Evolutionary conservation across 1,140 invertebrate species (phyloP).

Genomic region (Meloidogyne floridensis): DNA sequence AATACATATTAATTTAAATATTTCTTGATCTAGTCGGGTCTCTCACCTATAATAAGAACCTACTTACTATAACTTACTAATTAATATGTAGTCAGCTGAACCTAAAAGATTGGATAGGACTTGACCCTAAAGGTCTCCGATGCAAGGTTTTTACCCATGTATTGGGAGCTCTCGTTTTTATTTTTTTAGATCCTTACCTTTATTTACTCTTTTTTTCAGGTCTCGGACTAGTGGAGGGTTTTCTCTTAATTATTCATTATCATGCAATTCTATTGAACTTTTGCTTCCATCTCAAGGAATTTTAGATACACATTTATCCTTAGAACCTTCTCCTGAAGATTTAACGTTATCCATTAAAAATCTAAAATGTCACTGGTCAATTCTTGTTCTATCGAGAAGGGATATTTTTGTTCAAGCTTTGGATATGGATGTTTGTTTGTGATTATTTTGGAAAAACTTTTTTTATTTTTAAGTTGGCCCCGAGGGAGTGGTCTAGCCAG

Average conservation of each 20-base stretch:
- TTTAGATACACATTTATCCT: constrained; percentile 48
- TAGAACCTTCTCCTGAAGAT: constrained; percentile 38
- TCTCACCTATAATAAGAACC: no score
- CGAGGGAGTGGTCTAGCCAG: constrained; percentile 17
- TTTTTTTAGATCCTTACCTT: neutral
- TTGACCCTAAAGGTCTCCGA: no score
- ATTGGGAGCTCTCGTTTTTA: no score
- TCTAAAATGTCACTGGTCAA: constrained; percentile 48
- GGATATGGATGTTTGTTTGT: constrained; percentile 52
- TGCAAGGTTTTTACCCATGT: no score
- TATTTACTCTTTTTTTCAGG: constrained; percentile 13
- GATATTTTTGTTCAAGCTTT: constrained; percentile 42
- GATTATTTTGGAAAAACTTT: neutral
- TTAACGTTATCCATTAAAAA: constrained; percentile 15
- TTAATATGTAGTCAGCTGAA: no score
- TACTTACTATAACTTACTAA: no score
- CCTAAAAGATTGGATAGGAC: no score
- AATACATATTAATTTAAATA: neutral
- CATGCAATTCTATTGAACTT: constrained; percentile 56
- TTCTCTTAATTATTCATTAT: constrained; percentile 51
- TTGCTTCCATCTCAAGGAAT: constrained; percentile 36
- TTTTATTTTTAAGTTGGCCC: constrained; percentile 15
- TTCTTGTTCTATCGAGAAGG: constrained; percentile 57
- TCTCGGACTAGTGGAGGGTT: constrained; percentile 52
- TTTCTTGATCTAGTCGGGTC: no score